Conservation (phyloP, 2,888 invertebrate genomes). For the Temnothorax rugatulus region DNA sequence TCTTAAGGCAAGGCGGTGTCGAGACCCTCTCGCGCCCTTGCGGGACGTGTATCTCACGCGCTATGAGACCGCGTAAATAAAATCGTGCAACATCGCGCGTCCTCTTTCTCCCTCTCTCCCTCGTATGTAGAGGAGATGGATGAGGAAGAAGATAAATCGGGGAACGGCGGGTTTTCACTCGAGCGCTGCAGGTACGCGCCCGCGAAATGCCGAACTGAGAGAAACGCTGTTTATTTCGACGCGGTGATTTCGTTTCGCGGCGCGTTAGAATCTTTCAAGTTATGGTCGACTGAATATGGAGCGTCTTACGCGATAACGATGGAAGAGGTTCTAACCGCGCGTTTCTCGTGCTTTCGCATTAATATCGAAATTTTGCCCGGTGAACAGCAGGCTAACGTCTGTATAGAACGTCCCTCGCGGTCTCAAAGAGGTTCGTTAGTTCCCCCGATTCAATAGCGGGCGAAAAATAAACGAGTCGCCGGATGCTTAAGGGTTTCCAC, state of each 20-base stretch:
- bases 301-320: constrained; percentile 7
- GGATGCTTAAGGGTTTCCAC: constrained; percentile 45
- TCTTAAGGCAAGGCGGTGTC: constrained; percentile 27
- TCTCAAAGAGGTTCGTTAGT: constrained; percentile 55
- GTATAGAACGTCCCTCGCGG: not conserved
- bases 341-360: constrained; percentile 30
- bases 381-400: constrained; percentile 32
- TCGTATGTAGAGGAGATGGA: not conserved
- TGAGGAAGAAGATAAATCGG: not conserved
- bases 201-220: not conserved
- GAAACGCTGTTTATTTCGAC: constrained; percentile 21
- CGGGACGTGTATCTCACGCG: constrained; percentile 20
- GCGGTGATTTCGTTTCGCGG: constrained; percentile 28
- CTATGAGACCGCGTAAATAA: constrained; percentile 42
- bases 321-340: not conserved
- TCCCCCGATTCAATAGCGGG: constrained; percentile 42
- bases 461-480: constrained; percentile 50
- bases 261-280: constrained; percentile 20
- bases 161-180: not conserved
- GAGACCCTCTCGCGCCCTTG: not conserved
- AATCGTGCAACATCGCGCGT: constrained; percentile 3
- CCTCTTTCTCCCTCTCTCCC: not conserved
- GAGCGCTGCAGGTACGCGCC: not conserved
- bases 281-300: constrained; percentile 18
- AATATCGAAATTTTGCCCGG: constrained; percentile 43